Conservation (phyloP, 2,113 vertebrate species). For the Telmatochromis bifrenatus region DNA sequence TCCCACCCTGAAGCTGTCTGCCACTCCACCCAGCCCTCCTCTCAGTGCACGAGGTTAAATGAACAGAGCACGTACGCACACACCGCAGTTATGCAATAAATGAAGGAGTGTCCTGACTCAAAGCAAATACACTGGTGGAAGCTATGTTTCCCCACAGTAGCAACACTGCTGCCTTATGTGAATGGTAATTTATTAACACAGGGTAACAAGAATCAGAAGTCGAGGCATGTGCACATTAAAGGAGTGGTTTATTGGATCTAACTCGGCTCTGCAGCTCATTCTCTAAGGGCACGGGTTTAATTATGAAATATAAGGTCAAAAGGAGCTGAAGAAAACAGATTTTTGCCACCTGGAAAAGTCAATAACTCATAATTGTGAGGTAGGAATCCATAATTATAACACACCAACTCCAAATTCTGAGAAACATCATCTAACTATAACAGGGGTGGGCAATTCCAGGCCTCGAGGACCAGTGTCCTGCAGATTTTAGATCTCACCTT, state of each 20-base stretch:
- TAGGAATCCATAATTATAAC: not conserved
- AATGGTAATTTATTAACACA: not conserved
- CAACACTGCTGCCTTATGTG: not conserved
- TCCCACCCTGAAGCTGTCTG: not conserved
- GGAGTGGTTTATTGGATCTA: not conserved
- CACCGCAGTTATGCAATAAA: conserved; percentile 28
- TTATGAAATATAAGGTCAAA: not conserved
- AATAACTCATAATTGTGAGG: not conserved
- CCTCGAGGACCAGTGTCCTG: too few relatives aligned
- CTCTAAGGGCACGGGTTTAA: not conserved
- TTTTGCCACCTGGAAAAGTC: not conserved
- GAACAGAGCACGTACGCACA: not conserved
- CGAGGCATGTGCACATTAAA: not conserved
- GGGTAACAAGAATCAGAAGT: not conserved
- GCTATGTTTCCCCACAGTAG: not conserved
- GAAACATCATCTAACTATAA: not conserved
- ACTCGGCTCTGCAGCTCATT: fast-evolving
- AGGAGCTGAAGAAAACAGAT: not conserved
- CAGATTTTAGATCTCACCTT: too few relatives aligned
- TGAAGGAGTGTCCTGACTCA: conserved; percentile 14
- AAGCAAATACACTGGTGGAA: not conserved
- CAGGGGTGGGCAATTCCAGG: too few relatives aligned
- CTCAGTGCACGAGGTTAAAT: not conserved
- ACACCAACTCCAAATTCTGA: not conserved
- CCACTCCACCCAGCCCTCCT: not conserved